Evolutionary conservation across 2,113 vertebrate genomes (phyloP).

Genomic region (Dunckerocampus dactyliophorus): DNA sequence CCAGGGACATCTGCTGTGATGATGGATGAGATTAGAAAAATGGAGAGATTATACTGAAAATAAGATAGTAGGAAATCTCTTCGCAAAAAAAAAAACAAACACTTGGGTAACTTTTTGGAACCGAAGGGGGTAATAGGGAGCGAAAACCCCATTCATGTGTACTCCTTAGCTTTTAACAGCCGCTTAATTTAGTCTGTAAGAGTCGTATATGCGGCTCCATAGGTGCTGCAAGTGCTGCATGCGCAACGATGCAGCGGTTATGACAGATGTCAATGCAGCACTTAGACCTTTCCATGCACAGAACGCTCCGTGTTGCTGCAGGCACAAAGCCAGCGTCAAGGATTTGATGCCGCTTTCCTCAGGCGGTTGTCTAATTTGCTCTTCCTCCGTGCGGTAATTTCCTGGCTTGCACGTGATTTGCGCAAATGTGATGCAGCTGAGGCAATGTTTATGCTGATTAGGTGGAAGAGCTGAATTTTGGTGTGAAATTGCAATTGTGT

Average conservation of each 20-base stretch:
- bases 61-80: not conserved
- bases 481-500: not conserved
- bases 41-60: slow-evolving; percentile 4
- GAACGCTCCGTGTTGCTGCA: not conserved
- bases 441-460: not conserved
- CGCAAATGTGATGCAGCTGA: not conserved
- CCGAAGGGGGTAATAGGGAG: not conserved
- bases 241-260: not conserved
- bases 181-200: not conserved
- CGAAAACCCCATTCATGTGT: not conserved
- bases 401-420: not conserved
- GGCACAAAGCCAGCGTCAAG: not conserved
- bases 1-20: slow-evolving; percentile 23
- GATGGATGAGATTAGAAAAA: slow-evolving; percentile 20
- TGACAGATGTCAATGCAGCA: not conserved
- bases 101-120: not conserved
- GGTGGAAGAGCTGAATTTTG: not conserved
- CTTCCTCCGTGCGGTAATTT: not conserved
- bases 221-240: no score
- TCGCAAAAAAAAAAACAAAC: no score
- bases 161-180: not conserved
- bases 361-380: slow-evolving; percentile 3
- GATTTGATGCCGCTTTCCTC: not conserved
- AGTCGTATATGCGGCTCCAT: no score
- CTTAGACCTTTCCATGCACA: not conserved